Evolutionary conservation across 2,113 vertebrate genomes (phyloP), one percentile per base, ranked within the genome.

Genomic region (Sorex fumeus): DNA sequence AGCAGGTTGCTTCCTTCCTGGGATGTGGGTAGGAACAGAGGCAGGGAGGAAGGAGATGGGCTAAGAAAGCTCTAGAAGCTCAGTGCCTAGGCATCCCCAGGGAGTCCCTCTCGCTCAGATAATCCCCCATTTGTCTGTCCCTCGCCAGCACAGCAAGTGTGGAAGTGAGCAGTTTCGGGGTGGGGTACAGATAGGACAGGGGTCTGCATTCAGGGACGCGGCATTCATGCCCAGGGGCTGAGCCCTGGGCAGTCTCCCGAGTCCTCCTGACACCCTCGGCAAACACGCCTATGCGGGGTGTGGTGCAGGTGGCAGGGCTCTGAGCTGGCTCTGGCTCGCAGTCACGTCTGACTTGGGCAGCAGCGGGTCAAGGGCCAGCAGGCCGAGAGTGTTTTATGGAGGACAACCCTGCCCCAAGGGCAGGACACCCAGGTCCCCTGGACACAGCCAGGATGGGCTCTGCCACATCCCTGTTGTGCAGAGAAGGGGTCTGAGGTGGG

Each of bases 351-450:
- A 23, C 0, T 12, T 28, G 64, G 18, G 57, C 4, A 8, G 74
- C 25, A 40, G 28, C n/a, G 10, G 19, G 34, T 21, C 60, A 19
- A 57, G 9, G 13, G 82, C 75, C 19, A 6, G 28, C 8, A 60
- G 50, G 50, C 0, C 0, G 0, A 30, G 27, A 15, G 15, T 30
- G 7, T 6, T 27, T 32, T n/a, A 8, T 3, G 16, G 25, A 34
- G 45, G 45, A 40, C 21, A 2, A 15, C n/a, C 36, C 27, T 0
- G 3, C 10, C 3, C 25, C 21, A 30, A 87, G 18, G 16, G 43
- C 60, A 0, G 12, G 60, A n/a, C 57, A 66, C 28, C 1, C 0
- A 0, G 4, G 27, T 43, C 27, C 27, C 79, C 43, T 6, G 32
- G 32, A 70, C 30, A 71, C 16, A 12, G 8, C n/a, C n/a, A 21